Percentiles rank a stretch among this genome's conserved stretches.
These are phyloP conservation scores for Etheostoma perlongum DNA, from an alignment of 2,797 vertebrate genomes.

Conservation along the genomic window DNA sequence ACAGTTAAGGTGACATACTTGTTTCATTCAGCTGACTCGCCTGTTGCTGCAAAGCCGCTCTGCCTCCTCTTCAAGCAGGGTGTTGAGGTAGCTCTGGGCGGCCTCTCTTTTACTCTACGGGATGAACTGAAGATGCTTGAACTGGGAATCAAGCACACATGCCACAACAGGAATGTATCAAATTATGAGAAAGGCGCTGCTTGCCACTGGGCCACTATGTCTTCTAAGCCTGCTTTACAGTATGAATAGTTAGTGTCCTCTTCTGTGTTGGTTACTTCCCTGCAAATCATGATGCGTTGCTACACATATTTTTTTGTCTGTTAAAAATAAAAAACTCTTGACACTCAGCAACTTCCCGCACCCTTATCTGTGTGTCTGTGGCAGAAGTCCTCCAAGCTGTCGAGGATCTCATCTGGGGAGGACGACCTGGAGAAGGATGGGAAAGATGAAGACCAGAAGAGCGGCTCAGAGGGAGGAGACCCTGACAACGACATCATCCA, in stretches of 20 bases:
- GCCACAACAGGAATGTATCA: background rate
- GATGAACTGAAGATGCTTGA: no score
- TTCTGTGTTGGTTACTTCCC: background rate
- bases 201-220: background rate
- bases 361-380: constrained; percentile 39
- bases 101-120: no score
- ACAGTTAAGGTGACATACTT: no score
- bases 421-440: constrained; percentile 91
- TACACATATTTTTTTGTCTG: background rate
- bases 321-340: background rate
- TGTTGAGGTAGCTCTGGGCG: no score
- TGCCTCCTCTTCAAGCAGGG: no score
- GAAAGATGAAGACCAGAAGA: constrained; percentile 95
- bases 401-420: constrained; percentile 92
- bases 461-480: constrained; percentile 92
- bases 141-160: no score
- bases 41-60: no score
- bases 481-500: constrained; percentile 90
- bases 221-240: background rate
- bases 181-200: background rate
- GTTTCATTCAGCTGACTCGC: no score
- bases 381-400: constrained; percentile 94
- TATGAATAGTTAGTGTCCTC: background rate
- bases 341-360: background rate
- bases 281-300: background rate